A percentile compares a stretch with the other conserved stretches of the same genome.
phyloP scores from a whole-genome alignment of 2,113 vertebrate genomes.

The Fregetta grallaria region DNA sequence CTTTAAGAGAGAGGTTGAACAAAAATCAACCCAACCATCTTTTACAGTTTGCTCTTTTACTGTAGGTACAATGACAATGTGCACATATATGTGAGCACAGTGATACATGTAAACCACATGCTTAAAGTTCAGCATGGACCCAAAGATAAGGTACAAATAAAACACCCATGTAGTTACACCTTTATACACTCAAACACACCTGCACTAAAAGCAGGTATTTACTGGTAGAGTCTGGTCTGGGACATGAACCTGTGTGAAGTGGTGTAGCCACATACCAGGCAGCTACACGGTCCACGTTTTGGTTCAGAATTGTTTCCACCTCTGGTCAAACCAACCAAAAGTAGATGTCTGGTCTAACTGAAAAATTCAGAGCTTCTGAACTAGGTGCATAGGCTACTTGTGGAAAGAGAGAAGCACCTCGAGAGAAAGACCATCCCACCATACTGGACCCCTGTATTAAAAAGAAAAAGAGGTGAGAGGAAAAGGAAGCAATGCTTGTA shows the following conservation, averaged over 20 bases:
- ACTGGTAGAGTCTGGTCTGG: not conserved
- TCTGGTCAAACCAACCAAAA: not conserved
- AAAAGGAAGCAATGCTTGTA: not conserved
- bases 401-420: not conserved
- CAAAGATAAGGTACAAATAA: not conserved
- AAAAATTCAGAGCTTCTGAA: not conserved
- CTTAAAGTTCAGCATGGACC: not conserved
- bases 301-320: not conserved
- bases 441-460: not conserved
- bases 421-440: not conserved
- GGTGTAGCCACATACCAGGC: not conserved
- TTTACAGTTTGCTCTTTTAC: not conserved
- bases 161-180: not conserved
- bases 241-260: not conserved
- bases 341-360: not conserved
- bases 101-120: not conserved
- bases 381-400: not conserved
- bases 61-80: not conserved
- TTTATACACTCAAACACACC: not conserved
- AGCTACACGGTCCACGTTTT: not conserved
- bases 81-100: not conserved
- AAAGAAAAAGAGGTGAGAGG: not conserved
- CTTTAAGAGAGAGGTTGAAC: not conserved
- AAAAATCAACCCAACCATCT: not conserved
- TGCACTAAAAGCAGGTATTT: not conserved